Evolutionary conservation across 2,888 invertebrate species (phyloP).

Genomic region (Eudemis profundana): DNA sequence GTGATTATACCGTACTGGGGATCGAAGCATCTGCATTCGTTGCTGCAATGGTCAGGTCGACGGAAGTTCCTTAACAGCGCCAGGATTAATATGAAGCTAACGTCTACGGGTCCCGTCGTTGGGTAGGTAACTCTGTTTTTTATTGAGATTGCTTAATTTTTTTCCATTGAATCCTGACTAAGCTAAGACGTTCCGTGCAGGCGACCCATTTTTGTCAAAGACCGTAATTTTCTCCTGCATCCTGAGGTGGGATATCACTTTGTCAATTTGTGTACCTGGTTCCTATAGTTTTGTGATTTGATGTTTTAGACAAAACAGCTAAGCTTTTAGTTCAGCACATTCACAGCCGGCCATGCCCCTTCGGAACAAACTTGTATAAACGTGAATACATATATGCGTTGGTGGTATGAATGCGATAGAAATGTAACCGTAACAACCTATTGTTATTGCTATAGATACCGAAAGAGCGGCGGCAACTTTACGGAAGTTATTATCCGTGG

Average conservation of each 20-base stretch:
- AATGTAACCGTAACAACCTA: not conserved
- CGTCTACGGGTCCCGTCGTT: conserved; percentile 51
- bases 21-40: conserved; percentile 52
- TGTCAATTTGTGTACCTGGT: too few species aligned
- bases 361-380: too few species aligned
- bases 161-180: not conserved
- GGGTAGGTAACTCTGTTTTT: conserved; percentile 55
- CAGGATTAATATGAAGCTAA: conserved; percentile 48
- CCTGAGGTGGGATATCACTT: too few species aligned
- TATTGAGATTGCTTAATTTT: not conserved
- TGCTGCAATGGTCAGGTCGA: conserved; percentile 59
- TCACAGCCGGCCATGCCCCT: too few species aligned
- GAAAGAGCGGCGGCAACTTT: conserved; percentile 78
- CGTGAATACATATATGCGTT: too few species aligned
- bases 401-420: too few species aligned
- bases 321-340: too few species aligned
- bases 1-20: conserved; percentile 60
- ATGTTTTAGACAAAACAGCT: too few species aligned
- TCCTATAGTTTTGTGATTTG: too few species aligned
- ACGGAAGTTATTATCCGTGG: conserved; percentile 80
- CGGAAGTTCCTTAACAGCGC: conserved; percentile 54
- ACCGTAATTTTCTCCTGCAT: too few species aligned
- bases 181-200: too few species aligned
- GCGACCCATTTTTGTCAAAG: too few species aligned
- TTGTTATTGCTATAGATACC: conserved; percentile 68